phyloP scores from a whole-genome alignment of 2,797 vertebrate species.

The Ceryle rudis region DNA sequence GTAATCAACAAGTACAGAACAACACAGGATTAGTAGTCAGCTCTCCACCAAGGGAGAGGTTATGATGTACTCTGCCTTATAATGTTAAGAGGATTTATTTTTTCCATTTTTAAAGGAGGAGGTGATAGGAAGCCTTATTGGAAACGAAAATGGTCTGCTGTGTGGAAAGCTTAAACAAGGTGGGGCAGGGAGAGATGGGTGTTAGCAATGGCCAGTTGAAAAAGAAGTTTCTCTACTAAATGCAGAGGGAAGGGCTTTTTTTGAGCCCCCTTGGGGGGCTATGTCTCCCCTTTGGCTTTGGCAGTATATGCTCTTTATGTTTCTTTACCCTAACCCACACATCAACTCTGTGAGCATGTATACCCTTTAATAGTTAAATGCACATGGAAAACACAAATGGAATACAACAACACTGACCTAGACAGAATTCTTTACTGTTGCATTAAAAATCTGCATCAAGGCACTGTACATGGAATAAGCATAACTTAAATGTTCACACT shows the following conservation, averaged over 20 bases:
- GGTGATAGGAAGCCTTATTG: neutral
- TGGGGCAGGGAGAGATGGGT: fast-evolving
- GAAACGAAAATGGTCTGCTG: neutral
- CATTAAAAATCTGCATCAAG: neutral
- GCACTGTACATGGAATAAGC: neutral
- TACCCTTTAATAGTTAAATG: neutral
- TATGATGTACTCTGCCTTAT: neutral
- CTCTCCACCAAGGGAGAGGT: neutral
- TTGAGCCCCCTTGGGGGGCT: neutral
- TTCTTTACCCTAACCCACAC: neutral
- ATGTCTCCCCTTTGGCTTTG: neutral
- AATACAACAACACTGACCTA: neutral
- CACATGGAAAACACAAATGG: neutral
- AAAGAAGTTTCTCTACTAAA: neutral
- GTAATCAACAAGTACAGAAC: neutral
- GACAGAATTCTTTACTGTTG: neutral
- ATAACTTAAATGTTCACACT: neutral
- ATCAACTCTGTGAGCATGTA: fast-evolving
- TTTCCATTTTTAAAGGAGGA: neutral
- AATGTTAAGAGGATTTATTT: neutral
- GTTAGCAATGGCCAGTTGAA: neutral
- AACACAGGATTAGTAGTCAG: neutral
- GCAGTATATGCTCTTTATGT: neutral
- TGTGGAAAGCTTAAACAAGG: neutral
- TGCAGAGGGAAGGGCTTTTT: neutral